phyloP scores from a whole-genome alignment of 2,113 vertebrate species.

The Pelusios castaneus region DNA sequence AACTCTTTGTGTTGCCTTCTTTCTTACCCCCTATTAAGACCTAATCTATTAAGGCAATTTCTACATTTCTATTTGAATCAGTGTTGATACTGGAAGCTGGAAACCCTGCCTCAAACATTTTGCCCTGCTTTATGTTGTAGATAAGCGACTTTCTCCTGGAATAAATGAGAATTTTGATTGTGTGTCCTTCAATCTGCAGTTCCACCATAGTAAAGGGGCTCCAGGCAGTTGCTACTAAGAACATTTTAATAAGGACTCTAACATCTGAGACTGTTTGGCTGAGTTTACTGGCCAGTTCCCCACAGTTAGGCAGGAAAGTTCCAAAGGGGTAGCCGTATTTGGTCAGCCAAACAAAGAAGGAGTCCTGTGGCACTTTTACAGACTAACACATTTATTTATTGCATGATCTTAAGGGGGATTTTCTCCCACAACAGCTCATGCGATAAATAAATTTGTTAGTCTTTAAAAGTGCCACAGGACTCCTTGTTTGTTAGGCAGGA shows the following conservation, averaged over 20 bases:
- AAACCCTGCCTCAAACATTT: slow-evolving; percentile 20
- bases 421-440: too few species aligned
- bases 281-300: slow-evolving; percentile 24
- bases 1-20: slow-evolving; percentile 11
- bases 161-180: slow-evolving; percentile 62
- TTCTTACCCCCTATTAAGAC: slow-evolving; percentile 28
- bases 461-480: too few species aligned
- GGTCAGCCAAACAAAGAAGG: too few species aligned
- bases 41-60: slow-evolving; percentile 57
- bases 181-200: slow-evolving; percentile 55
- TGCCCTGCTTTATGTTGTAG: slow-evolving; percentile 37
- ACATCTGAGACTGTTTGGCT: slow-evolving; percentile 35
- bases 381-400: too few species aligned
- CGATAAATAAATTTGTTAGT: too few species aligned
- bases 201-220: slow-evolving; percentile 51
- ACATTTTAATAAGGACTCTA: slow-evolving; percentile 23
- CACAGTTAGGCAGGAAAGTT: background rate
- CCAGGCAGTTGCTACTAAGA: slow-evolving; percentile 49
- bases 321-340: too few species aligned
- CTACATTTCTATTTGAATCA: slow-evolving; percentile 30
- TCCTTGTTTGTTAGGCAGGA: too few species aligned
- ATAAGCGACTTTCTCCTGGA: slow-evolving; percentile 42
- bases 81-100: slow-evolving; percentile 33
- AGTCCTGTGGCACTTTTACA: too few species aligned
- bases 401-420: too few species aligned